Base-by-base conservation (phyloP, 2,888 invertebrate genomes). In the Muschampia staudingeri region DNA sequence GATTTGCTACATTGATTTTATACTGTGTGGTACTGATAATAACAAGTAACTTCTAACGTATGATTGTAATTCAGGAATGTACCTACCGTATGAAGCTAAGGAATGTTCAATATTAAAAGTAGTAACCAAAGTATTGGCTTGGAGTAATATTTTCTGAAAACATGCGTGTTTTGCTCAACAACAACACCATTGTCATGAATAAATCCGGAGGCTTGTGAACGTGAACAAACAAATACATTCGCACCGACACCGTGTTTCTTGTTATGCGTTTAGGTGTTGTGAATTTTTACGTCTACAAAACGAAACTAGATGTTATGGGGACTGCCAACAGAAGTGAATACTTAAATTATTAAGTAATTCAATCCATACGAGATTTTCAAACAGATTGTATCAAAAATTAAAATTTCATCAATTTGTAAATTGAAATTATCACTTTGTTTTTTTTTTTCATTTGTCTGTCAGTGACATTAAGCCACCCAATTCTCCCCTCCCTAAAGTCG, bases 131-230 rank as follows among this genome's bases (percentile, higher is more conserved):
- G 56, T 61, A 34, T 71, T 37, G 82, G 85, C 91, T 92, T 92
- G 92, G 88, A 91, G 91, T 90, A 88, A 90, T 88, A 82, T 86
- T 30, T 95, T 95, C 95, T 94, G 94, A 94, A 95, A 95, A 95
- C 94, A 93, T 83, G 84, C 89, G 91, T 95, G 95, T 96, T 95
- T 91, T 94, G 89, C 86, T 91, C 89, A 90, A 87, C 90, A 90
- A 90, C 90, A 90, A 80, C 14, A 82, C 88, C 86, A 88, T 88
- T 88, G 88, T 88, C 78, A 76, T 52, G 69, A 80, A 80, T 76
- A 75, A 80, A 69, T 75, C 75, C 80, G 80, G 67, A 67, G 61
- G 79, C 73, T 77, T 80, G 25, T 25, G 25, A 25, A 25, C 25
- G 76, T 30, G 78, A 78, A 83, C 87, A 85, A 88, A 87, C 84